phyloP scores from a whole-genome alignment of 2,797 vertebrate genomes.

The Limnodromus scolopaceus region DNA sequence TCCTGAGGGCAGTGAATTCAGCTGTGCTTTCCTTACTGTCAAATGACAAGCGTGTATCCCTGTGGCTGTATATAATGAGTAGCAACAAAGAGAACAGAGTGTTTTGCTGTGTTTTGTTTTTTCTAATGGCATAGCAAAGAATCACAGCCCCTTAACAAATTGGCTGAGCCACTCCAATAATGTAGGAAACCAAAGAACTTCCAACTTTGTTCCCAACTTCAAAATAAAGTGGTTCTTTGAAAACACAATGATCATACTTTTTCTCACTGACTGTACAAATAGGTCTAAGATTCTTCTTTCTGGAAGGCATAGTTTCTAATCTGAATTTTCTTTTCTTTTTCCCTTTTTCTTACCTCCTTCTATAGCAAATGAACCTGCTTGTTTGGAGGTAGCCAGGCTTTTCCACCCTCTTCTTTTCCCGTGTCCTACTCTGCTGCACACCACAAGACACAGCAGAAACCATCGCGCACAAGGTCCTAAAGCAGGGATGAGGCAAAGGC shows the following conservation, averaged over 20 bases:
- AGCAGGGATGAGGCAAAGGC: not conserved
- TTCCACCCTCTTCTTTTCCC: not conserved
- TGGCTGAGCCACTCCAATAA: not conserved
- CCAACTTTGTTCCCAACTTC: not conserved
- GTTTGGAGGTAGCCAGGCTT: not conserved
- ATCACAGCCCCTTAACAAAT: conserved; percentile 10
- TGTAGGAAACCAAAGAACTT: not conserved
- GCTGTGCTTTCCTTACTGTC: conserved; percentile 6
- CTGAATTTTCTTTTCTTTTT: fast-evolving
- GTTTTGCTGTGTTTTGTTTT: not conserved
- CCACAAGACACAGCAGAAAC: not conserved
- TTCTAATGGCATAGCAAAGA: not conserved
- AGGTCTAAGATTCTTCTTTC: not conserved
- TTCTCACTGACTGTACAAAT: not conserved
- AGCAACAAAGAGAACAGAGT: not conserved
- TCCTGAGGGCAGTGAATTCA: conserved; percentile 29
- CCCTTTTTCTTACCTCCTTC: not conserved
- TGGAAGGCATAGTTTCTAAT: not conserved
- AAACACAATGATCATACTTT: not conserved
- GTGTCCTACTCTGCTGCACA: not conserved
- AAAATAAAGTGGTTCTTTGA: not conserved
- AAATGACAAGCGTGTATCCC: conserved; percentile 18
- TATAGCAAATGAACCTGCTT: not conserved
- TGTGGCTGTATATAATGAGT: conserved; percentile 28
- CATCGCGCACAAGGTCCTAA: not conserved